A percentile compares a stretch with the other conserved stretches of the same genome.
Evolutionary conservation across 2,888 invertebrate genomes (phyloP).

Genomic region (Drosophila pullipes): DNA sequence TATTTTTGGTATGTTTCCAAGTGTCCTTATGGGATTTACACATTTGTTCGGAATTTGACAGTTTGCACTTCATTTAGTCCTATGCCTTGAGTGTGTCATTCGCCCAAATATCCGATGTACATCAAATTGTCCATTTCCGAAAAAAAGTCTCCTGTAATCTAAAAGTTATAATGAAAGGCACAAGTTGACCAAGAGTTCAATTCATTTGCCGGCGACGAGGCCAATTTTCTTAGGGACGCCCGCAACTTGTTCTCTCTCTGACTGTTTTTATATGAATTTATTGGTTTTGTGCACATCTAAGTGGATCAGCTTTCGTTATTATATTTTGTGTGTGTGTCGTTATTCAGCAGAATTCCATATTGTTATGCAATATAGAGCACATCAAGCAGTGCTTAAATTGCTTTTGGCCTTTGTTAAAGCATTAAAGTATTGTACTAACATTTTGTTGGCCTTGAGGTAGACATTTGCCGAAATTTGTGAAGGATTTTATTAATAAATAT

Average conservation of each 20-base stretch:
- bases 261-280: slow-evolving; percentile 62
- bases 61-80: slow-evolving; percentile 71
- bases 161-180: slow-evolving; percentile 34
- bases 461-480: not conserved
- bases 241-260: slow-evolving; percentile 1
- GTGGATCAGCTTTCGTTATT: slow-evolving; percentile 60
- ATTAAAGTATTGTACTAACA: not conserved
- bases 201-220: slow-evolving; percentile 46
- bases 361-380: not conserved
- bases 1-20: slow-evolving; percentile 59
- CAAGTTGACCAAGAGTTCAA: slow-evolving; percentile 60
- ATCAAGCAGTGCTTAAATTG: not conserved
- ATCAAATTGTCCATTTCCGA: slow-evolving; percentile 31
- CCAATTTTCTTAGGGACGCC: slow-evolving; percentile 16
- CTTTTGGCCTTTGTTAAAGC: not conserved
- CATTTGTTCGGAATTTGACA: slow-evolving; percentile 41
- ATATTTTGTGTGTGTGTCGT: slow-evolving; percentile 17
- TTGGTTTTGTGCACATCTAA: slow-evolving; percentile 61
- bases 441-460: not conserved
- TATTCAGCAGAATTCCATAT: slow-evolving; percentile 7
- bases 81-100: slow-evolving; percentile 20
- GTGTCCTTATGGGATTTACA: slow-evolving; percentile 67
- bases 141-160: slow-evolving; percentile 5
- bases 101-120: slow-evolving; percentile 35
- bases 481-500: not conserved